These are phyloP conservation scores for Drosophila tristis DNA, from an alignment of 1,140 invertebrate genomes.

Conservation along the genomic window DNA sequence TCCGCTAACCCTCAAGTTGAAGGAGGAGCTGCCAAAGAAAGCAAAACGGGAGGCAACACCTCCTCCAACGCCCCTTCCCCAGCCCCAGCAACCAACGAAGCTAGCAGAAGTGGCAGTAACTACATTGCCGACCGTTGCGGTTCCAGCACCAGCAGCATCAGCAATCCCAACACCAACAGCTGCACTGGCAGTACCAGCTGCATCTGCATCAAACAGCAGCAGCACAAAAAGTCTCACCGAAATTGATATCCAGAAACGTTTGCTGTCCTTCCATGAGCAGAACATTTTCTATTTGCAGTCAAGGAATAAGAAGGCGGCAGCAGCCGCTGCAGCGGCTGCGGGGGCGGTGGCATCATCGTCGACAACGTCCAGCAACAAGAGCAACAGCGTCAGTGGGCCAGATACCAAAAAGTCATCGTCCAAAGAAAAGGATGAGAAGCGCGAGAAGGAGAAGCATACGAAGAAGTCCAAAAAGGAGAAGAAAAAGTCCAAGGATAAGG, in stretches of 20 bases:
- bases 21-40: constrained; percentile 64
- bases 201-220: background rate
- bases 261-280: constrained; percentile 86
- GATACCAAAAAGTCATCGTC: constrained; percentile 48
- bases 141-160: background rate
- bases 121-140: too few species aligned
- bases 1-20: constrained; percentile 29
- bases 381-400: constrained; percentile 22
- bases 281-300: constrained; percentile 86
- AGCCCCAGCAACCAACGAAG: background rate
- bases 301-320: constrained; percentile 85
- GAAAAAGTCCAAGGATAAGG: constrained; percentile 68
- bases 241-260: constrained; percentile 86
- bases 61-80: background rate
- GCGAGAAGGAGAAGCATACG: constrained; percentile 57
- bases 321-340: background rate
- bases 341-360: constrained; percentile 9
- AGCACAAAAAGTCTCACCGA: constrained; percentile 79
- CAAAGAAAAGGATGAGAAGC: constrained; percentile 66
- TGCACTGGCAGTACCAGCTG: background rate
- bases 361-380: constrained; percentile 25
- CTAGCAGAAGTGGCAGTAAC: too few species aligned
- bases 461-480: constrained; percentile 72
- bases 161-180: background rate
- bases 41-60: constrained; percentile 42